Conservation (phyloP, 2,113 vertebrate genomes). For the Sakesphorus luctuosus region DNA sequence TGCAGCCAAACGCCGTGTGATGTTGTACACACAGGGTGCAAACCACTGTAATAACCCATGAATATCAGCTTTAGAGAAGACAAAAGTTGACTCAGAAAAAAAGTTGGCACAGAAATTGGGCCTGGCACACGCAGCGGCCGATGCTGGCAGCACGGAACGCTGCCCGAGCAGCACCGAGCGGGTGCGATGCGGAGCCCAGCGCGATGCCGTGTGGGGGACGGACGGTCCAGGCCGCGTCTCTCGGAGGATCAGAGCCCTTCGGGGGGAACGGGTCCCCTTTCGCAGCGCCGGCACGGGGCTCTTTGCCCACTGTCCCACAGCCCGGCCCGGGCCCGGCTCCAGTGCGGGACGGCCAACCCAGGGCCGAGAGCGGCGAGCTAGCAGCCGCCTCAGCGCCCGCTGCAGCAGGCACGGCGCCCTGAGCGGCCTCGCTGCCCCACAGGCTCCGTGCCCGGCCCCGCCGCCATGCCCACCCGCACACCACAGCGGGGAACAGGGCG, state of each 20-base stretch:
- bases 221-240: fast-evolving
- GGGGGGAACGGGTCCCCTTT: fast-evolving
- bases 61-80: neutral
- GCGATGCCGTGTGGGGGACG: fast-evolving
- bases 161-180: too few species aligned
- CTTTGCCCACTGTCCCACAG: fast-evolving
- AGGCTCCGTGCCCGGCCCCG: too few species aligned
- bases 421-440: neutral
- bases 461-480: neutral
- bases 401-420: too few species aligned
- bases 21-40: neutral
- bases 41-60: fast-evolving
- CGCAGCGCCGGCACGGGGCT: fast-evolving
- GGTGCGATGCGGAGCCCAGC: fast-evolving
- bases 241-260: fast-evolving
- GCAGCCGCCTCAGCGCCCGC: neutral
- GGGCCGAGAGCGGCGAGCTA: fast-evolving
- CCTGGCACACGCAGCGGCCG: neutral
- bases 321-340: neutral
- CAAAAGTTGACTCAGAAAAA: fast-evolving
- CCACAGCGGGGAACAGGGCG: neutral
- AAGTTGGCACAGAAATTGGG: neutral
- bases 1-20: fast-evolving
- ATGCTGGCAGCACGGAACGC: fast-evolving
- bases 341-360: neutral